Evolutionary conservation across 23 tunicate species (phyloP).

Genomic region (Aplidium turbinatum): DNA sequence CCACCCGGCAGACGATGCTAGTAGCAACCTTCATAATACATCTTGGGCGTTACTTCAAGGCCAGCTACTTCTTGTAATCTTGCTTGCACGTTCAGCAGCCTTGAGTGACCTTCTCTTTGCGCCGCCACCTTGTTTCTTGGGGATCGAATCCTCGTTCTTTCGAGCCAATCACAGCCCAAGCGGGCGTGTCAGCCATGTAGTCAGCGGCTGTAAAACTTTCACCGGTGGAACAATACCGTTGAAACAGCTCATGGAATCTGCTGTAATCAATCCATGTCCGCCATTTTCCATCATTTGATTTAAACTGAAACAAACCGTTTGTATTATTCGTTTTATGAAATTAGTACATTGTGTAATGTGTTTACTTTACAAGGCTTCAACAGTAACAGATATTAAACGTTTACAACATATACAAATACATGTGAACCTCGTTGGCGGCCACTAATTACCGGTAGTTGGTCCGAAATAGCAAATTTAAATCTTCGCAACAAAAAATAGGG

Average conservation of each 20-base stretch:
- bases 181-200: conserved; percentile 66
- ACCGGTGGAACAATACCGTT: conserved; percentile 55
- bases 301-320: conserved; percentile 31
- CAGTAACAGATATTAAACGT: too few species aligned
- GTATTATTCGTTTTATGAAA: too few species aligned
- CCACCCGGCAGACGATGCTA: too few species aligned
- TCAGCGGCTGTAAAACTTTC: conserved; percentile 58
- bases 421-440: too few species aligned
- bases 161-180: conserved; percentile 83
- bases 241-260: conserved; percentile 79
- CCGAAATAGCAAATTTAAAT: too few species aligned
- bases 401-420: too few species aligned
- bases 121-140: conserved; percentile 72
- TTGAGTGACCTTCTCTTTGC: conserved; percentile 60
- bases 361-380: too few species aligned
- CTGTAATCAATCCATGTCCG: conserved; percentile 84
- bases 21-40: too few species aligned
- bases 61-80: neutral
- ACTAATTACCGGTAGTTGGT: too few species aligned
- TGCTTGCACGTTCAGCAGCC: conserved; percentile 39
- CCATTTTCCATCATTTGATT: conserved; percentile 52
- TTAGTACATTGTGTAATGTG: too few species aligned
- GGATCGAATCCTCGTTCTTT: conserved; percentile 92
- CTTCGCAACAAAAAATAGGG: too few species aligned
- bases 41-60: neutral